Percentiles rank a stretch among this genome's conserved stretches.
Evolutionary conservation across 2,888 invertebrate genomes (phyloP).

Genomic region (Ichneumon xanthorius): DNA sequence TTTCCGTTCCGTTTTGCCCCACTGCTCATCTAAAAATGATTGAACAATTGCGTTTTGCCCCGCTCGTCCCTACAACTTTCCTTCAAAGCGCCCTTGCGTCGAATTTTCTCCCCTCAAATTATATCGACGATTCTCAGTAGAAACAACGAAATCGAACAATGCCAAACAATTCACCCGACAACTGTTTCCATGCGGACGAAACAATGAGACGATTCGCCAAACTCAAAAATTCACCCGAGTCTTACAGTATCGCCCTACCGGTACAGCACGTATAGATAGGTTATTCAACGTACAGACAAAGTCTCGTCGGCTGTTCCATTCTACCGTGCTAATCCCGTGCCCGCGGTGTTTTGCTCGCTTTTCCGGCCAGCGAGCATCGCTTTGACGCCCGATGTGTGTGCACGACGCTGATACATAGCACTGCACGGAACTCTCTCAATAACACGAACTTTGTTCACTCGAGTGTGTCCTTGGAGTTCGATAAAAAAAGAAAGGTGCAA

Average conservation of each 20-base stretch:
- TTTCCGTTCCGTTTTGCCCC: too few relatives aligned
- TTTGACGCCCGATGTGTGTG: slow-evolving; percentile 68
- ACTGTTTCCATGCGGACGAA: background rate
- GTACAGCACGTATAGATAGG: background rate
- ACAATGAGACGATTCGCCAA: background rate
- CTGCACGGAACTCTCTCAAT: slow-evolving; percentile 18
- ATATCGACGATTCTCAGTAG: too few relatives aligned
- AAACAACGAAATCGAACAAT: too few relatives aligned
- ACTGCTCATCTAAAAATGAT: too few relatives aligned
- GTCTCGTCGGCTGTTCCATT: slow-evolving; percentile 68
- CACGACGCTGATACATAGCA: slow-evolving; percentile 5
- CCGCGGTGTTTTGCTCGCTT: slow-evolving; percentile 74
- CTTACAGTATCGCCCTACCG: background rate
- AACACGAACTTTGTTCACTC: slow-evolving; percentile 36
- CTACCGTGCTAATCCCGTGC: slow-evolving; percentile 75
- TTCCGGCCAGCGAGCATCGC: slow-evolving; percentile 79
- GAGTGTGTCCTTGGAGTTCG: background rate
- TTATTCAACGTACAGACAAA: background rate
- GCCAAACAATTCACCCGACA: too few relatives aligned
- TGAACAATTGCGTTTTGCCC: too few relatives aligned
- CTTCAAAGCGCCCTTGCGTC: too few relatives aligned
- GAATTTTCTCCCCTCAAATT: too few relatives aligned
- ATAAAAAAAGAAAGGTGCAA: background rate
- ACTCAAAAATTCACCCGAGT: background rate
- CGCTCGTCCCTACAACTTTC: too few relatives aligned